Evolutionary conservation across 2,113 vertebrate species (phyloP).

Genomic region (Pampusana beccarii): DNA sequence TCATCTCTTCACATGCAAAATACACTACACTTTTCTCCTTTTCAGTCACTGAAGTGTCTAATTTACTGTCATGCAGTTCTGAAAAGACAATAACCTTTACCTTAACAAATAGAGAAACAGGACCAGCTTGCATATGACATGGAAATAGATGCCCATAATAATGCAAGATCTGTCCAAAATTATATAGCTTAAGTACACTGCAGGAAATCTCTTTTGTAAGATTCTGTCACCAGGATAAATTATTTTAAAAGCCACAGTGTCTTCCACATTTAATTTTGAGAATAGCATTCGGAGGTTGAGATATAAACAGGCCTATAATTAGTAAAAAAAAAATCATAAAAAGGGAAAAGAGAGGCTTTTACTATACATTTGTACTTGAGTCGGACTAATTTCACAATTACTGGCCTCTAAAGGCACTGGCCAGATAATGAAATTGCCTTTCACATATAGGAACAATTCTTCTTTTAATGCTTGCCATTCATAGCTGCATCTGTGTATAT

Average conservation of each 20-base stretch:
- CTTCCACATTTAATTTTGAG: neutral
- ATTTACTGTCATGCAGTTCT: neutral
- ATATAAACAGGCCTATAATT: neutral
- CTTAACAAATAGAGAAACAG: neutral
- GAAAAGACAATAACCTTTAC: neutral
- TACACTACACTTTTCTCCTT: neutral
- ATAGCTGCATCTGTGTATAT: neutral
- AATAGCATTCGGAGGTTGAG: neutral
- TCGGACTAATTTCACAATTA: slow-evolving; percentile 24
- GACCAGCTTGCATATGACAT: neutral
- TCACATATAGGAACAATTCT: neutral
- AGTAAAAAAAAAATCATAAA: neutral
- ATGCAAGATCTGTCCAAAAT: neutral
- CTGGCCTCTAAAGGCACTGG: neutral
- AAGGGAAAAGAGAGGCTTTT: neutral
- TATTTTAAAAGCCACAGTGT: neutral
- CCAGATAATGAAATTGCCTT: too few species aligned
- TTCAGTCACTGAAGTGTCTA: neutral
- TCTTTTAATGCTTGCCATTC: neutral
- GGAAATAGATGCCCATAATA: neutral
- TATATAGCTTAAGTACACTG: neutral
- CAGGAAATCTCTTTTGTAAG: neutral
- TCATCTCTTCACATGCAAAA: slow-evolving; percentile 2
- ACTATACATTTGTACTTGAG: slow-evolving; percentile 61
- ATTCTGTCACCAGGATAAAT: neutral